These are phyloP conservation scores for Tretioscincus oriximinensis DNA, from an alignment of 2,113 vertebrate species.

Conservation along the genomic window DNA sequence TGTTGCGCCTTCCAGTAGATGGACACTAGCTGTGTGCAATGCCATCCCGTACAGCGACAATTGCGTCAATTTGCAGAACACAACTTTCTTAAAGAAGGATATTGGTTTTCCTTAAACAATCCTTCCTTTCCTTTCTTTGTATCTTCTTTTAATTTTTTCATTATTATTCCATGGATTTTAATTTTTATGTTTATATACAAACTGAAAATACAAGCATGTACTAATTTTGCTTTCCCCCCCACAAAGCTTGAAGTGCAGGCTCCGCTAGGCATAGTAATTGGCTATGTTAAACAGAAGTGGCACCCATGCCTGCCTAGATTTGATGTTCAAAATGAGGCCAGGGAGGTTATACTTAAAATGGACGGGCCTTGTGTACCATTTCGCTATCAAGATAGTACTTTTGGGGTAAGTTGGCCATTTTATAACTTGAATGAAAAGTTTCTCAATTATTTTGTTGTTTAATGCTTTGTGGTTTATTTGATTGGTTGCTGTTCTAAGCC, in stretches of 20 bases:
- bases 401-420: conserved; percentile 73
- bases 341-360: conserved; percentile 79
- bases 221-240: neutral
- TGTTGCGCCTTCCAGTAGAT: no score
- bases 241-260: conserved; percentile 83
- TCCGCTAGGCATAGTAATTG: conserved; percentile 81
- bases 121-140: neutral
- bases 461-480: no score
- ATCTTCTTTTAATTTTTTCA: neutral
- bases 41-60: no score
- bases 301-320: conserved; percentile 83
- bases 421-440: neutral
- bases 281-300: conserved; percentile 84
- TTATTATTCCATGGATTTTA: neutral
- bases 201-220: neutral
- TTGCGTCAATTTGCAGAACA: no score
- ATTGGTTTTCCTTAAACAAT: neutral
- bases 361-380: conserved; percentile 79
- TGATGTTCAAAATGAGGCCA: conserved; percentile 76
- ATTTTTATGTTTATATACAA: neutral
- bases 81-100: no score
- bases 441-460: no score
- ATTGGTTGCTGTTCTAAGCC: no score
- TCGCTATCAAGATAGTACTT: conserved; percentile 80
- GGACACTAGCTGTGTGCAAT: no score